Evolutionary conservation across 2,888 invertebrate genomes (phyloP).

Genomic region (Drosophila antonietae): DNA sequence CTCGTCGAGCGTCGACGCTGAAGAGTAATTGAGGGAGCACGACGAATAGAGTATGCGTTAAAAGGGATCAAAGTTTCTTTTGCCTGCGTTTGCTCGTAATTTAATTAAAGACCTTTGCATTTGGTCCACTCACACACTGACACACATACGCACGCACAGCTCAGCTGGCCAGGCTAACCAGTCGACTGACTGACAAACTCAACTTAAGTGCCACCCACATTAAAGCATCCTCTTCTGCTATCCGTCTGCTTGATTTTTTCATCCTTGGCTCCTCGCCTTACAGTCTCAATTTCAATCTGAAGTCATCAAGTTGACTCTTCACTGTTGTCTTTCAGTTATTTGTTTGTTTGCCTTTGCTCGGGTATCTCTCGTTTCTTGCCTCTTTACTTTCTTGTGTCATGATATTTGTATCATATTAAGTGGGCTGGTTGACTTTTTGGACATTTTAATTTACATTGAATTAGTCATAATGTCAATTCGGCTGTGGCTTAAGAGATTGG

Average conservation of each 20-base stretch:
- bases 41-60: constrained; percentile 37
- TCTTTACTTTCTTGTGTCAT: not conserved
- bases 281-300: constrained; percentile 75
- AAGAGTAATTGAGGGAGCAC: constrained; percentile 18
- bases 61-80: constrained; percentile 80
- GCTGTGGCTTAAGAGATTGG: constrained; percentile 19
- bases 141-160: constrained; percentile 7
- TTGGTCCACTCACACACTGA: constrained; percentile 31
- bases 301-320: constrained; percentile 70
- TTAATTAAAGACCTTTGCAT: constrained; percentile 77
- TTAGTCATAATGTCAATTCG: constrained; percentile 54
- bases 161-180: constrained; percentile 40
- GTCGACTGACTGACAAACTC: constrained; percentile 43
- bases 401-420: constrained; percentile 36
- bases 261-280: constrained; percentile 29
- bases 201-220: constrained; percentile 35
- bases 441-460: constrained; percentile 76
- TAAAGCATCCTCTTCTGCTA: constrained; percentile 20
- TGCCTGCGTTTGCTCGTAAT: constrained; percentile 67
- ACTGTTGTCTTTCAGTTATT: constrained; percentile 49
- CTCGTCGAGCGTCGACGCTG: constrained; percentile 11
- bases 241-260: constrained; percentile 37
- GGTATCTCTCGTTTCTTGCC: constrained; percentile 3
- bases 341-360: constrained; percentile 28
- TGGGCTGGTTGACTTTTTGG: constrained; percentile 48